These are phyloP conservation scores for Cephus sareptanus DNA, from an alignment of 2,888 invertebrate genomes.

Conservation along the genomic window DNA sequence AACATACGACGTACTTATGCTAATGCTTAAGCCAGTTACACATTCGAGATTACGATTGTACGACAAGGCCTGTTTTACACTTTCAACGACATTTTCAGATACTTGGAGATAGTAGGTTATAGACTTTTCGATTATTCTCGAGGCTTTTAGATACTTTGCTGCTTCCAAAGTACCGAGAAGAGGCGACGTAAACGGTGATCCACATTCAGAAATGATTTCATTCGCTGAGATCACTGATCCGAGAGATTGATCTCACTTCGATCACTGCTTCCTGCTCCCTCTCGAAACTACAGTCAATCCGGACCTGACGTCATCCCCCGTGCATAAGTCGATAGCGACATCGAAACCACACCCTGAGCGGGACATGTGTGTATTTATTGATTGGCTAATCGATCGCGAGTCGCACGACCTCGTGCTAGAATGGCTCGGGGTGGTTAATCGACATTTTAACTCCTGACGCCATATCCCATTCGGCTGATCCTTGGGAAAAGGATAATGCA, in stretches of 20 bases:
- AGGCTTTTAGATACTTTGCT: too few relatives aligned
- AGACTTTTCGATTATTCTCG: too few relatives aligned
- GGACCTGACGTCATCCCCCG: slow-evolving; percentile 3
- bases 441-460: background rate
- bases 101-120: too few relatives aligned
- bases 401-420: slow-evolving; percentile 4
- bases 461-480: background rate
- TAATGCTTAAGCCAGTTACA: too few relatives aligned
- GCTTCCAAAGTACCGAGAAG: too few relatives aligned
- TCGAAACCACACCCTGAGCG: slow-evolving; percentile 1
- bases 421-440: slow-evolving; percentile 1
- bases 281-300: background rate
- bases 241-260: background rate
- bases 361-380: background rate
- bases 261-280: background rate
- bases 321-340: background rate
- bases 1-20: too few relatives aligned
- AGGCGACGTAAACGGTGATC: too few relatives aligned
- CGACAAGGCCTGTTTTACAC: too few relatives aligned
- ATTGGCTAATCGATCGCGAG: background rate
- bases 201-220: too few relatives aligned
- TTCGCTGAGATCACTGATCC: too few relatives aligned
- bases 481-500: background rate
- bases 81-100: too few relatives aligned
- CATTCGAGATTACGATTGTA: too few relatives aligned